These are phyloP conservation scores for Syritta pipiens DNA, from an alignment of 2,888 invertebrate genomes.

Conservation along the genomic window DNA sequence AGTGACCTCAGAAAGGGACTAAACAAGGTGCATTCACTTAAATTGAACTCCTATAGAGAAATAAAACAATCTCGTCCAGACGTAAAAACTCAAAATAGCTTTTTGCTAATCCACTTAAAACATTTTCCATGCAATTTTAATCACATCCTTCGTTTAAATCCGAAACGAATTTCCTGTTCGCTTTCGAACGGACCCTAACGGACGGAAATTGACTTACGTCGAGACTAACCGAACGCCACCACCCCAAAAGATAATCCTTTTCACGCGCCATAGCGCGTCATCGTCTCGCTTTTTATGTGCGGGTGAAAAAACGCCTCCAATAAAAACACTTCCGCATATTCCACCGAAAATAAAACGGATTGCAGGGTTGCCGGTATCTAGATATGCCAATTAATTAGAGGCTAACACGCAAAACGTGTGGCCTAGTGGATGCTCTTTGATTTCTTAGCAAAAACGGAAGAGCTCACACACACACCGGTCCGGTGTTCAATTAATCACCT, in stretches of 20 bases:
- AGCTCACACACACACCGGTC: constrained; percentile 2
- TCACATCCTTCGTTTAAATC: constrained; percentile 15
- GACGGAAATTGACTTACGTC: constrained; percentile 59
- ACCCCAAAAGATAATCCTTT: constrained; percentile 47
- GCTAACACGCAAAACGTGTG: constrained; percentile 50
- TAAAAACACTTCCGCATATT: constrained; percentile 47
- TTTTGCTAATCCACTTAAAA: too few species aligned
- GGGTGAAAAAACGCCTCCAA: constrained; percentile 27
- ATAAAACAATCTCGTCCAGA: too few species aligned
- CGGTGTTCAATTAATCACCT: constrained; percentile 55
- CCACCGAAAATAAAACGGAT: constrained; percentile 45
- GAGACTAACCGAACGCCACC: constrained; percentile 26
- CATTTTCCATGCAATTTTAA: constrained; percentile 13
- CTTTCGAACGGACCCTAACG: constrained; percentile 37
- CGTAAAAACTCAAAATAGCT: too few species aligned
- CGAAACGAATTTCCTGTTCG: constrained; percentile 47
- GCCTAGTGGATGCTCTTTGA: constrained; percentile 54
- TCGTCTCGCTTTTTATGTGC: neutral
- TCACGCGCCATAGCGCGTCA: constrained; percentile 14
- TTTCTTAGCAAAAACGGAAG: constrained; percentile 26
- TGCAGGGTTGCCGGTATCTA: constrained; percentile 47
- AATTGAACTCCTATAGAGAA: too few species aligned
- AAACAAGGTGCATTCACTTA: too few species aligned
- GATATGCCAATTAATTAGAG: constrained; percentile 63
- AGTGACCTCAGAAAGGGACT: too few species aligned